Percentiles rank a stretch among this genome's conserved stretches.
Evolutionary conservation across 1,140 invertebrate species (phyloP).

Genomic region (Epicauta chinensis): DNA sequence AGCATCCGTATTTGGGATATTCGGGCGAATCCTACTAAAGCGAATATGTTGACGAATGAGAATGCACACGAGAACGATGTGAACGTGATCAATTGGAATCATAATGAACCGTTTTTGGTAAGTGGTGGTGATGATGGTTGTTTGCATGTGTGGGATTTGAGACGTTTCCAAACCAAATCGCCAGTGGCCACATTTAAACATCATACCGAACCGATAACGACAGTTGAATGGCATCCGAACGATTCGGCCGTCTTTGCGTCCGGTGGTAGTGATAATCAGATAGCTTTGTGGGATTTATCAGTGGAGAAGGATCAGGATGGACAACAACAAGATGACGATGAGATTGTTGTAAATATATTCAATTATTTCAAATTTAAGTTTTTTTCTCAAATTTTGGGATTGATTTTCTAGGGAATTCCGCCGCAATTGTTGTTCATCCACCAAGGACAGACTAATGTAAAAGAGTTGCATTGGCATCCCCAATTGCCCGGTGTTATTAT

Average conservation of each 20-base stretch:
- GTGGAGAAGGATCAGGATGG: slow-evolving; percentile 83
- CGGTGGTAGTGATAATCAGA: slow-evolving; percentile 90
- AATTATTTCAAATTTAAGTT: not conserved
- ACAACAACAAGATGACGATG: slow-evolving; percentile 48
- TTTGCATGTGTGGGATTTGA: slow-evolving; percentile 92
- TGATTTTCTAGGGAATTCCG: slow-evolving; percentile 72
- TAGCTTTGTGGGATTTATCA: slow-evolving; percentile 95
- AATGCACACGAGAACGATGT: slow-evolving; percentile 89
- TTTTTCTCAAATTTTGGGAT: slow-evolving; percentile 1
- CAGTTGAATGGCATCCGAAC: slow-evolving; percentile 93
- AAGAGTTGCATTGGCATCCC: slow-evolving; percentile 98
- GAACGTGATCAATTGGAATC: slow-evolving; percentile 98
- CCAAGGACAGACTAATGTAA: slow-evolving; percentile 95
- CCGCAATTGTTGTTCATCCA: slow-evolving; percentile 97
- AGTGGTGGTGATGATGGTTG: slow-evolving; percentile 95
- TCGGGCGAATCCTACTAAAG: slow-evolving; percentile 73
- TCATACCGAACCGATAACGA: slow-evolving; percentile 87
- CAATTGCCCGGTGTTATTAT: slow-evolving; percentile 90
- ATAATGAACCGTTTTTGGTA: slow-evolving; percentile 80
- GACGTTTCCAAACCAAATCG: slow-evolving; percentile 74
- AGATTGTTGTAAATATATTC: slow-evolving; percentile 40
- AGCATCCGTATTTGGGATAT: slow-evolving; percentile 89
- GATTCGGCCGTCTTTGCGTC: slow-evolving; percentile 92
- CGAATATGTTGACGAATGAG: slow-evolving; percentile 84
- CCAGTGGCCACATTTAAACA: slow-evolving; percentile 91